Percentiles rank a stretch among this genome's conserved stretches.
phyloP scores from a whole-genome alignment of 1,140 invertebrate genomes.

The Copidosoma floridanum region DNA sequence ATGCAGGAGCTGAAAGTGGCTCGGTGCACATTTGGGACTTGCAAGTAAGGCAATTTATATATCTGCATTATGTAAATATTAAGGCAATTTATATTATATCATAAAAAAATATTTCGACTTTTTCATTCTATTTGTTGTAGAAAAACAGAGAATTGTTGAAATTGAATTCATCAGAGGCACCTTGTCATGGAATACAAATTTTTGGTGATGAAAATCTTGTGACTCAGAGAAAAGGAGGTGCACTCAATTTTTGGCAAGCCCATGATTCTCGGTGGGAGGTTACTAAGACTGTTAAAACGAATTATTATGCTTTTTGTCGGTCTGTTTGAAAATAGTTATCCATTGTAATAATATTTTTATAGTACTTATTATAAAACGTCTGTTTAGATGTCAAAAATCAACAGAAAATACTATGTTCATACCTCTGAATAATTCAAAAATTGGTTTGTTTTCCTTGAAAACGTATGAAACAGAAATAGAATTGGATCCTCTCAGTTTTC shows the following conservation, averaged over 20 bases:
- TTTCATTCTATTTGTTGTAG: constrained; percentile 48
- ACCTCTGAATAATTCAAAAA: constrained; percentile 64
- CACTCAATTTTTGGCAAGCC: constrained; percentile 65
- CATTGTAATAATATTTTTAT: constrained; percentile 1
- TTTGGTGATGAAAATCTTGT: constrained; percentile 59
- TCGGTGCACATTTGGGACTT: constrained; percentile 71
- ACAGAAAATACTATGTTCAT: constrained; percentile 62
- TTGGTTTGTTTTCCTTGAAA: constrained; percentile 62
- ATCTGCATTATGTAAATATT: background rate
- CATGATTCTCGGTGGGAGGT: constrained; percentile 62
- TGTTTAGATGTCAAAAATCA: constrained; percentile 55
- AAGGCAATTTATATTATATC: background rate
- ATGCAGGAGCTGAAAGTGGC: constrained; percentile 68
- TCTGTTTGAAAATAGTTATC: too few species aligned
- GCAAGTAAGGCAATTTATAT: constrained; percentile 57
- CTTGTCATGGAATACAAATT: constrained; percentile 60
- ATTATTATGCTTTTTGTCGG: constrained; percentile 67
- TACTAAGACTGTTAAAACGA: constrained; percentile 57
- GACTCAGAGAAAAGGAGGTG: constrained; percentile 70
- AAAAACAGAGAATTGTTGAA: constrained; percentile 62
- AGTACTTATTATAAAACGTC: constrained; percentile 7
- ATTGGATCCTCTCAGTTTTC: constrained; percentile 48
- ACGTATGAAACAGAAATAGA: constrained; percentile 56
- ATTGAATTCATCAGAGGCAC: constrained; percentile 59
- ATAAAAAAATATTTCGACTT: background rate